These are phyloP conservation scores for Gymnorhina tibicen DNA, from an alignment of 2,113 vertebrate genomes.

Conservation along the genomic window DNA sequence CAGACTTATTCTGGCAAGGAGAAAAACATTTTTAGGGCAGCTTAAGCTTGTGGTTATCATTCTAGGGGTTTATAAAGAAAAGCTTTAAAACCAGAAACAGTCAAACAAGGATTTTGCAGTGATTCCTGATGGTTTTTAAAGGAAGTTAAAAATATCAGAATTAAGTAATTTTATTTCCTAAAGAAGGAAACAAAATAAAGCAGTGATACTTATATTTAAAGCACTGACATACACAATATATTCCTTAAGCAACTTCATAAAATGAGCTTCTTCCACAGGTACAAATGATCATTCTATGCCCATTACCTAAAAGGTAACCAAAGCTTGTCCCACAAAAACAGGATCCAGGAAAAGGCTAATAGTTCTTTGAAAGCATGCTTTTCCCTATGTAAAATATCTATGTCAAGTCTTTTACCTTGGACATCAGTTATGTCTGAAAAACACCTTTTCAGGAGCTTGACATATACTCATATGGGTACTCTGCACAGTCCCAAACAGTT, in stretches of 20 bases:
- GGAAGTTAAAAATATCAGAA: neutral
- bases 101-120: neutral
- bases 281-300: neutral
- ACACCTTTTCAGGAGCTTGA: neutral
- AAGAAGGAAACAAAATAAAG: neutral
- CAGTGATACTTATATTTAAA: neutral
- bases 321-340: neutral
- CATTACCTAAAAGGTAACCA: neutral
- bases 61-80: neutral
- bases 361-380: neutral
- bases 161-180: neutral
- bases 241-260: neutral
- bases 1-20: neutral
- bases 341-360: neutral
- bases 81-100: neutral
- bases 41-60: neutral
- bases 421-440: neutral
- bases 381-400: neutral
- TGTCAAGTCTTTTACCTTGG: neutral
- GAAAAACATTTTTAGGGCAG: neutral
- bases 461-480: neutral
- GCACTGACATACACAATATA: neutral
- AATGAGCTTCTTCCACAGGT: neutral
- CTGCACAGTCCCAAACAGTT: neutral
- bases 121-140: neutral